Conservation (phyloP, 2,888 invertebrate genomes). For the Orthosia gothica region DNA sequence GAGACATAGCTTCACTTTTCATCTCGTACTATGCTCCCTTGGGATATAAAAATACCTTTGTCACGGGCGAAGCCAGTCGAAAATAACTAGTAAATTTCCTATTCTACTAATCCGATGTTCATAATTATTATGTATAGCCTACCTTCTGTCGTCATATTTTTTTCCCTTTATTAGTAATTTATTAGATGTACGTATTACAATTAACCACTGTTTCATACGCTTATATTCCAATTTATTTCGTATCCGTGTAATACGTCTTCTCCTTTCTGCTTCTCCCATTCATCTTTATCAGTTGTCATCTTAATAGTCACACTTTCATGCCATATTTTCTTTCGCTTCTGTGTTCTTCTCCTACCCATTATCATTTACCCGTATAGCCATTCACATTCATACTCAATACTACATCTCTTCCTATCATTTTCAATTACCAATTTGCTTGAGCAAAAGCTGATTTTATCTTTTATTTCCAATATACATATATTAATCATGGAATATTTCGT, state of each 20-base stretch:
- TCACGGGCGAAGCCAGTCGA: no score
- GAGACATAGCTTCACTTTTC: no score
- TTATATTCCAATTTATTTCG: background rate
- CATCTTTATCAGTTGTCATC: background rate
- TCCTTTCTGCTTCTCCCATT: background rate
- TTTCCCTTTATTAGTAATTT: no score
- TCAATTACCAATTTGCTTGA: background rate
- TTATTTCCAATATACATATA: background rate
- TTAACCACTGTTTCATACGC: background rate
- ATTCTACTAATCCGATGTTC: background rate
- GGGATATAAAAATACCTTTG: no score
- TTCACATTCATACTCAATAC: no score
- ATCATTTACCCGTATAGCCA: no score
- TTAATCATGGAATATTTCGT: constrained; percentile 43
- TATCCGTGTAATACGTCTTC: no score
- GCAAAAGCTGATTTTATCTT: background rate
- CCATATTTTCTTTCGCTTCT: background rate
- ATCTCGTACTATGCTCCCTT: no score
- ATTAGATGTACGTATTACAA: background rate
- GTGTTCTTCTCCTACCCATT: background rate
- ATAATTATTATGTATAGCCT: background rate
- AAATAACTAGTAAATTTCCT: no score
- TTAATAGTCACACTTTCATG: no score
- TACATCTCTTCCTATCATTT: background rate
- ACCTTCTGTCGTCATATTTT: no score